Evolutionary conservation across 2,113 vertebrate genomes (phyloP).

Genomic region (Acinonyx jubatus): DNA sequence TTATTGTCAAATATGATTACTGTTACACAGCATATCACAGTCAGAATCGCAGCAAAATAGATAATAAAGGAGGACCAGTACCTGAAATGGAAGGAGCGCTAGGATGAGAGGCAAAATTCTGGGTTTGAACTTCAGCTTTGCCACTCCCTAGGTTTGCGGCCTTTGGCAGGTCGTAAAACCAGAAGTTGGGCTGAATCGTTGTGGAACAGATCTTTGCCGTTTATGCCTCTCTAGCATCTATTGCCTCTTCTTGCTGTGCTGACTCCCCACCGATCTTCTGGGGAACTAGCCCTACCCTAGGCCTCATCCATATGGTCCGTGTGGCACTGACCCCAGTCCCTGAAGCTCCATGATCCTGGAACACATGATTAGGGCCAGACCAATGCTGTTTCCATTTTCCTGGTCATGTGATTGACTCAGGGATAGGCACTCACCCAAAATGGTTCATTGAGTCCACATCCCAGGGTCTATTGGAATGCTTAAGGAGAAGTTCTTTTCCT

Average conservation of each 20-base stretch:
- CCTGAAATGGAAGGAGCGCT: neutral
- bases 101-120: neutral
- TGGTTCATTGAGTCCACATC: neutral
- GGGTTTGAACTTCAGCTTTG: neutral
- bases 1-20: conserved; percentile 63
- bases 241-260: neutral
- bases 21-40: neutral
- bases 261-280: too few relatives aligned
- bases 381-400: neutral
- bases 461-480: neutral
- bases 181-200: neutral
- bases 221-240: neutral
- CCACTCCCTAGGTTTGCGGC: neutral
- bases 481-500: neutral
- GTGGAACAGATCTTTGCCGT: neutral
- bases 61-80: neutral
- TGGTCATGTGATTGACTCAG: neutral
- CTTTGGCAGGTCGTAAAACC: neutral
- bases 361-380: neutral
- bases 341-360: neutral
- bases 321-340: neutral
- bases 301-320: neutral
- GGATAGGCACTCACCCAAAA: neutral
- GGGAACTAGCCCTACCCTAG: neutral
- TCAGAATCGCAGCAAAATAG: conserved; percentile 6